phyloP scores from a whole-genome alignment of 2,888 invertebrate genomes.

The Galerucella nymphaeae region DNA sequence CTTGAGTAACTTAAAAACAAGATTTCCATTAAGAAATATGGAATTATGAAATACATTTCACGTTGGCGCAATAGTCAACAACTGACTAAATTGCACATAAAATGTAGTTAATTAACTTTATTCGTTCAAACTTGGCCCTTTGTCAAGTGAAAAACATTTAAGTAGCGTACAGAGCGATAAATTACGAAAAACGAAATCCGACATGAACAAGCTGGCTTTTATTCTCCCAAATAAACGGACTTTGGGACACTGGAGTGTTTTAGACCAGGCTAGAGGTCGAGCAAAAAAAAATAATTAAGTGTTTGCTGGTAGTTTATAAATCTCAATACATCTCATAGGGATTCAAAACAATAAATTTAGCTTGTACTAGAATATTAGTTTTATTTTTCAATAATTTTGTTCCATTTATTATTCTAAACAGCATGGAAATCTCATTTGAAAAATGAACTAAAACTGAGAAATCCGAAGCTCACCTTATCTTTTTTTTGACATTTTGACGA shows the following conservation, averaged over 20 bases:
- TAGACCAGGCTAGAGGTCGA: neutral
- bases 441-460: too few relatives aligned
- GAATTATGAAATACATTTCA: neutral
- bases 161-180: slow-evolving; percentile 7
- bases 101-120: slow-evolving; percentile 4
- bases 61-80: neutral
- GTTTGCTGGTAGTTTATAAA: too few relatives aligned
- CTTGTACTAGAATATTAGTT: too few relatives aligned
- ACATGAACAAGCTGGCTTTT: slow-evolving; percentile 7
- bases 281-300: neutral
- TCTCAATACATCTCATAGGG: too few relatives aligned
- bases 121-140: neutral
- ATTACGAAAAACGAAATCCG: neutral
- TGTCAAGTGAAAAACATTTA: slow-evolving; percentile 5
- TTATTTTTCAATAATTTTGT: too few relatives aligned
- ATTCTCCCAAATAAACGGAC: slow-evolving; percentile 7
- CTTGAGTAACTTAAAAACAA: neutral
- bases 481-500: too few relatives aligned
- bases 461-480: too few relatives aligned
- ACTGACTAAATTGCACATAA: neutral
- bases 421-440: too few relatives aligned
- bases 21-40: neutral
- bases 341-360: too few relatives aligned
- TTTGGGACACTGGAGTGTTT: slow-evolving; percentile 1
- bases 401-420: too few relatives aligned